A percentile compares a stretch with the other conserved stretches of the same genome.
Evolutionary conservation across 2,888 invertebrate genomes (phyloP).

Genomic region (Cerastis leucographa): DNA sequence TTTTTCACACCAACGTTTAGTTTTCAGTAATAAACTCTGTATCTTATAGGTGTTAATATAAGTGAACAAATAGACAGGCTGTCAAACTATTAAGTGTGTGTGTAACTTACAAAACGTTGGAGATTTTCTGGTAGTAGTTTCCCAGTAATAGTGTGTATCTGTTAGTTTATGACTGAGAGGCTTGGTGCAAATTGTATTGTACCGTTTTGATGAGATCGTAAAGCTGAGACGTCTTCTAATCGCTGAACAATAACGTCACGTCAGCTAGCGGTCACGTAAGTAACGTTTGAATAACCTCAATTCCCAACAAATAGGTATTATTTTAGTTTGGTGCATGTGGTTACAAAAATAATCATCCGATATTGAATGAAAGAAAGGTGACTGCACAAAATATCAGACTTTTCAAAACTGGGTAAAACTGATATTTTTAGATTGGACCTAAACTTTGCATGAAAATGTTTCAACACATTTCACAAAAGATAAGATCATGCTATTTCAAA

Average conservation of each 20-base stretch:
- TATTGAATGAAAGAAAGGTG: background rate
- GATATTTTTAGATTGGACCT: constrained; percentile 1
- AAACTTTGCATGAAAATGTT: background rate
- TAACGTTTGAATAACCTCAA: background rate
- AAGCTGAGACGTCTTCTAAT: constrained; percentile 8
- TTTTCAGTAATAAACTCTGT: constrained; percentile 27
- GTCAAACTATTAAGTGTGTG: background rate
- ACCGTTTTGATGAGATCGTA: constrained; percentile 10
- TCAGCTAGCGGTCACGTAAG: background rate
- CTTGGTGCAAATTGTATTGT: constrained; percentile 18
- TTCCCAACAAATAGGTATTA: background rate
- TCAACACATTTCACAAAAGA: constrained; percentile 12
- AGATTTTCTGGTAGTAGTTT: constrained; percentile 3
- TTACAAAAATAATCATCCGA: constrained; percentile 2
- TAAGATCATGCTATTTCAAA: background rate
- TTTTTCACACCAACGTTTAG: background rate
- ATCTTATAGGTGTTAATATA: constrained; percentile 2
- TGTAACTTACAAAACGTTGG: background rate
- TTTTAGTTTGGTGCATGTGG: background rate
- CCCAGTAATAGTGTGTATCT: background rate
- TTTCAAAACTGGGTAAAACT: background rate
- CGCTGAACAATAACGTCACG: constrained; percentile 1
- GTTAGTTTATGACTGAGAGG: constrained; percentile 1
- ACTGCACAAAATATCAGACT: background rate
- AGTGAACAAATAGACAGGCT: background rate